Evolutionary conservation across 92 coral and sea anemone species (phyloP), one percentile per base, ranked within the genome.

Genomic region (Galaxea fascicularis): DNA sequence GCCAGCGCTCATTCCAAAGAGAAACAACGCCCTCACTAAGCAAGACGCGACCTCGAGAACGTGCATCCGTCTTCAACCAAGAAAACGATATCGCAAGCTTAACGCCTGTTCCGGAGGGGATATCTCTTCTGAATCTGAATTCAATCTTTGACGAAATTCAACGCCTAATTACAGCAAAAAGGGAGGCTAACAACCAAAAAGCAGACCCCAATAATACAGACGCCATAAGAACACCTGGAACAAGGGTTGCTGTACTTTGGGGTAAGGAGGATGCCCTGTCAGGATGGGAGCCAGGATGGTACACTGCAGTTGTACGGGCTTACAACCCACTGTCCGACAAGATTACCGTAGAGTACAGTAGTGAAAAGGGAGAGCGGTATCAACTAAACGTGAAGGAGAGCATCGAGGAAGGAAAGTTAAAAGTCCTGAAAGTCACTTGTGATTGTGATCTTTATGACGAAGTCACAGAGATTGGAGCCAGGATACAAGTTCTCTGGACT

Each of bases 401-500:
- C 75, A 70, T 85, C 46, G 21, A 4, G 17, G 78, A 67, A 20
- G 89, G 88, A 30, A 76, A 10, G 52, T 63, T 76, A 47, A 85
- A 35, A 45, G 12, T 67, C 41, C 47, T 45, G 71, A 68, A 78
- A 26, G 46, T 26, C 41, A 46, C 57, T 28, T 57, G 69, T 17
- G 71, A 31, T 10, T 29, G 53, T 59, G 51, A 77, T 10, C 46
- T 60, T 24, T 57, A 77, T 63, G 71, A 77, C 60, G 29, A 77
- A 72, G 73, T 79, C 71, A 80, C 87, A 15, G 87, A 87, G 49
- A 87, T 87, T 52, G 90, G 90, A 20, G 87, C 90, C 72, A 46
- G 87, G 30, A 68, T 80, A 22, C 82, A 70, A 15, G 66, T 87
- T 27, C 69, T 51, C 27, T 87, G 87, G 82, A 30, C 47, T 29